These are phyloP conservation scores for Protophormia terraenovae DNA, from an alignment of 2,888 invertebrate species.

Conservation along the genomic window DNA sequence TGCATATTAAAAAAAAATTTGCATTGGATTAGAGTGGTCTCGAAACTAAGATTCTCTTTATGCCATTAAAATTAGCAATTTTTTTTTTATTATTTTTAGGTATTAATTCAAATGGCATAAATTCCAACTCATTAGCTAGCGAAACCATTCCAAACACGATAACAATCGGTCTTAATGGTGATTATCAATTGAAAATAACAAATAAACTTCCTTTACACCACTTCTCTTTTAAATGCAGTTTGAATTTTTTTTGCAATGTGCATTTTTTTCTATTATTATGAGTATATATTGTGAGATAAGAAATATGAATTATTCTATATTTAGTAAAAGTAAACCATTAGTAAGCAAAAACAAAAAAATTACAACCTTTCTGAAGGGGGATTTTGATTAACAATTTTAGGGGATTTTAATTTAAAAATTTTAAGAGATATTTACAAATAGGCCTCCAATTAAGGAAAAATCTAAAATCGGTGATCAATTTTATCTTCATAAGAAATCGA, in stretches of 20 bases:
- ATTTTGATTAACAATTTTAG: not conserved
- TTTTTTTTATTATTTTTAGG: not conserved
- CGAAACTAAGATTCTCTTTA: conserved; percentile 77
- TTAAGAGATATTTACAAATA: no score
- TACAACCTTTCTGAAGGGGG: not conserved
- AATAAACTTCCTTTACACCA: not conserved
- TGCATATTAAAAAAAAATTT: conserved; percentile 77
- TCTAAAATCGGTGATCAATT: no score
- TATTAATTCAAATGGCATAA: conserved; percentile 60
- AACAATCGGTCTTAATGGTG: conserved; percentile 72
- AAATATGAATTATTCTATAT: conserved; percentile 36
- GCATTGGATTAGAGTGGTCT: conserved; percentile 81
- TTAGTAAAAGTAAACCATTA: not conserved
- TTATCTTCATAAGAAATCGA: no score
- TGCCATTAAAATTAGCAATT: conserved; percentile 64
- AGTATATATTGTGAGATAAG: conserved; percentile 30
- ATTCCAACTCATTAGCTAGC: conserved; percentile 78
- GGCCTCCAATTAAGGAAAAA: no score
- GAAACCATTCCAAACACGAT: conserved; percentile 82
- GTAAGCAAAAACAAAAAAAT: not conserved
- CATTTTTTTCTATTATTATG: not conserved
- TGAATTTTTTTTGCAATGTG: conserved; percentile 3
- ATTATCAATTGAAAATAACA: conserved; percentile 39
- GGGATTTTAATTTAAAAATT: no score
- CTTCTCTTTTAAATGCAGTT: not conserved